phyloP scores from a whole-genome alignment of 2,797 vertebrate genomes.

The Decapterus maruadsi region DNA sequence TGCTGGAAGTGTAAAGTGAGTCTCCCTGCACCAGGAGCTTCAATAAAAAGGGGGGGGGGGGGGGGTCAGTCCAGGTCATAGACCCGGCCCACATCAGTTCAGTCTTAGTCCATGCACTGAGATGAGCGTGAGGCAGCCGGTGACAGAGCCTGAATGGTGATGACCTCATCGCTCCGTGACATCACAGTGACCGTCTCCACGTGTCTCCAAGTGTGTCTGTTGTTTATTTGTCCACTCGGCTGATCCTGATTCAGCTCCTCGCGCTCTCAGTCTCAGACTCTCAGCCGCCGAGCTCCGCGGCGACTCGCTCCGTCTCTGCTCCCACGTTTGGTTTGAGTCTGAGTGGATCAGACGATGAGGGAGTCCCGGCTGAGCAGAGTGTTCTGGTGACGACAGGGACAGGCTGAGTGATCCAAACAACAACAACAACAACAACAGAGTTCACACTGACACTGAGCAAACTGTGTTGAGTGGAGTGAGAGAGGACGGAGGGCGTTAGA shows the following conservation, averaged over 20 bases:
- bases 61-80: constrained; percentile 50
- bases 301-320: not conserved
- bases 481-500: constrained; percentile 39
- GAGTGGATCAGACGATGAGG: constrained; percentile 80
- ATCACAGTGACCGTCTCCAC: constrained; percentile 42
- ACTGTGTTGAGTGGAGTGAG: constrained; percentile 20
- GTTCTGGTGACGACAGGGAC: constrained; percentile 64
- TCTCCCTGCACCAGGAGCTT: constrained; percentile 29
- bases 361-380: constrained; percentile 85
- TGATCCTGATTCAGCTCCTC: constrained; percentile 30
- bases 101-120: constrained; percentile 38
- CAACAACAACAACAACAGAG: not conserved
- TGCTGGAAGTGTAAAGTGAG: constrained; percentile 38
- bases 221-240: constrained; percentile 37
- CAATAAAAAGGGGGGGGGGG: constrained; percentile 32
- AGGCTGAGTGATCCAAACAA: constrained; percentile 13
- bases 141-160: constrained; percentile 39
- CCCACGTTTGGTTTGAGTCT: not conserved
- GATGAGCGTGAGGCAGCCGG: constrained; percentile 34
- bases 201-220: constrained; percentile 2
- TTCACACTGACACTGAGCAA: not conserved
- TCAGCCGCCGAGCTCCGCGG: not conserved
- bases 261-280: not conserved
- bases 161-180: constrained; percentile 70
- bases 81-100: constrained; percentile 50